Evolutionary conservation across 2,888 invertebrate genomes (phyloP).

Genomic region (Phortica magna): DNA sequence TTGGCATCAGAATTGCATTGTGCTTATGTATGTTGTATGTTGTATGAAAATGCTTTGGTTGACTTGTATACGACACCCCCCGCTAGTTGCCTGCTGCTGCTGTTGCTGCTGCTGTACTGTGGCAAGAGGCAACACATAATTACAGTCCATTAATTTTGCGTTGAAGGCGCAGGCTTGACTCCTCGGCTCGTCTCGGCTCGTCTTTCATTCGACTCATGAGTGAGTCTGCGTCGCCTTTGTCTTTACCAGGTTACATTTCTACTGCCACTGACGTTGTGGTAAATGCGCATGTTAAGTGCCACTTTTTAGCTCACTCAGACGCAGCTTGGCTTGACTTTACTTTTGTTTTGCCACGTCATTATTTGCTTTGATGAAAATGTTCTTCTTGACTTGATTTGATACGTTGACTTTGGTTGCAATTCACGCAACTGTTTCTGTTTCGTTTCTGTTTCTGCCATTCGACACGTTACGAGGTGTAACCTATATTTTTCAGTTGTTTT

Average conservation of each 20-base stretch:
- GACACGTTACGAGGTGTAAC: slow-evolving; percentile 56
- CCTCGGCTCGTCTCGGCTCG: not conserved
- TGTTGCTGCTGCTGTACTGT: slow-evolving; percentile 35
- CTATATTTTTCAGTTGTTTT: slow-evolving; percentile 61
- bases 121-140: slow-evolving; percentile 57
- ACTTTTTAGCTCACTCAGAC: slow-evolving; percentile 41
- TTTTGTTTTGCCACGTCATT: not conserved
- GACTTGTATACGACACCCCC: not conserved
- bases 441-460: slow-evolving; percentile 17
- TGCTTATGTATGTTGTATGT: too few species aligned
- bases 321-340: not conserved
- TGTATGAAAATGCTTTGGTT: too few species aligned
- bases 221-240: not conserved
- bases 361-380: slow-evolving; percentile 28
- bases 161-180: slow-evolving; percentile 24
- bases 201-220: not conserved
- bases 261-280: slow-evolving; percentile 39
- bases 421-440: slow-evolving; percentile 29
- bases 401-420: not conserved
- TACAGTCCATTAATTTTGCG: slow-evolving; percentile 64
- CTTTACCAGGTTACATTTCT: not conserved
- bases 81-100: slow-evolving; percentile 41
- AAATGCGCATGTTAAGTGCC: slow-evolving; percentile 65
- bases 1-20: not conserved
- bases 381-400: not conserved